phyloP scores from a whole-genome alignment of 2,113 vertebrate species.

The Neotoma lepida region DNA sequence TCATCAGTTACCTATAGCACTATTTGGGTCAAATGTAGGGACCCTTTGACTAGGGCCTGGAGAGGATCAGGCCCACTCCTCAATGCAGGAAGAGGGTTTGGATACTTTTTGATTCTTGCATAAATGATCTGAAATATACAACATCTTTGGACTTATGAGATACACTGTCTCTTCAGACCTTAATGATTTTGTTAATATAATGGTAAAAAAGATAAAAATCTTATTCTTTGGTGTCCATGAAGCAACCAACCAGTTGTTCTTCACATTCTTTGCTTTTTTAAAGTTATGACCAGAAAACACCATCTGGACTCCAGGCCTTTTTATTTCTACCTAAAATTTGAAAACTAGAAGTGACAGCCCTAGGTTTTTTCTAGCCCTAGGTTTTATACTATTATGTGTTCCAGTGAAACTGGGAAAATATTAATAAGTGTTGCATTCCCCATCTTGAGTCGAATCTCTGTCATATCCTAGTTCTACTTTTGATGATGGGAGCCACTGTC shows the following conservation, averaged over 20 bases:
- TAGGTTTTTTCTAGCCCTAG: not conserved
- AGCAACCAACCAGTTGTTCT: conserved; percentile 47
- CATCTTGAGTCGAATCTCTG: not conserved
- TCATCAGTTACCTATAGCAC: too few relatives aligned
- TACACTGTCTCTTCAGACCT: not conserved
- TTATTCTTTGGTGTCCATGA: not conserved
- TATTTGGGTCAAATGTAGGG: too few relatives aligned
- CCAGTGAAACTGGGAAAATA: not conserved
- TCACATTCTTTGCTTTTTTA: conserved; percentile 56
- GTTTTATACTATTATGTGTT: not conserved
- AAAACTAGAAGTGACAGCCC: not conserved
- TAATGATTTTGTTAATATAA: conserved; percentile 46
- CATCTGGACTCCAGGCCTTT: conserved; percentile 56
- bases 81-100: too few relatives aligned
- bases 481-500: not conserved
- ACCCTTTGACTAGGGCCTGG: too few relatives aligned
- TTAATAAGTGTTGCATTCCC: conserved; percentile 13
- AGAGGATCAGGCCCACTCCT: too few relatives aligned
- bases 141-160: not conserved
- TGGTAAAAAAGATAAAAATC: not conserved
- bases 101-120: conserved; percentile 11
- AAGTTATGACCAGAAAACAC: conserved; percentile 61
- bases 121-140: not conserved
- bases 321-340: not conserved
- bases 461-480: not conserved